phyloP scores from a whole-genome alignment of 2,888 invertebrate species.

The Lasioglossum pauxillum region DNA sequence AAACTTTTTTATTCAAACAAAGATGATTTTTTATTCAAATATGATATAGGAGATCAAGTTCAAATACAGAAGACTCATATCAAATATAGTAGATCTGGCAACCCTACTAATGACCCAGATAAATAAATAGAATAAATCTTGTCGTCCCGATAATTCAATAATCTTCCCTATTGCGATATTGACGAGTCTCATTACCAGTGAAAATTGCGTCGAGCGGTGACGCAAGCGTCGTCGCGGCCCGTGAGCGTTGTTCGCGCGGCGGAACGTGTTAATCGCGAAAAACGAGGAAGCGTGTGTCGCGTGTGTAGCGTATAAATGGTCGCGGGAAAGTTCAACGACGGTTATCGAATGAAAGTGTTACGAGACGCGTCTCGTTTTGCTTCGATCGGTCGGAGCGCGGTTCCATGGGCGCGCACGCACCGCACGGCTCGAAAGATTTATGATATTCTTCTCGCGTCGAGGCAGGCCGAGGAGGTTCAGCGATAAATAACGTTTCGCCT shows the following conservation, averaged over 20 bases:
- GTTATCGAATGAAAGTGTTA: slow-evolving; percentile 39
- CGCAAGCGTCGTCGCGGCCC: not conserved
- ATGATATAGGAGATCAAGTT: no score
- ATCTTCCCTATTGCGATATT: no score
- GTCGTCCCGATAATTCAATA: no score
- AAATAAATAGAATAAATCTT: no score
- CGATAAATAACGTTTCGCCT: slow-evolving; percentile 71
- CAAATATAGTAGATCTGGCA: no score
- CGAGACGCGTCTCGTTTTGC: slow-evolving; percentile 29
- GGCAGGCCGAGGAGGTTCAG: slow-evolving; percentile 53
- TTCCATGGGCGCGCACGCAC: slow-evolving; percentile 35
- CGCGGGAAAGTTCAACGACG: slow-evolving; percentile 19
- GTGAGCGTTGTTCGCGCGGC: not conserved
- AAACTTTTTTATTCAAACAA: no score
- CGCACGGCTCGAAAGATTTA: slow-evolving; percentile 61
- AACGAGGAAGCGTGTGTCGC: slow-evolving; percentile 1
- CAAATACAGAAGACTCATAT: no score
- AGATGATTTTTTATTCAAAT: no score
- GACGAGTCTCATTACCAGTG: no score
- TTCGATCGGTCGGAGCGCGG: slow-evolving; percentile 30
- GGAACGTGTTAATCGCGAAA: not conserved
- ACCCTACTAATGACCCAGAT: no score
- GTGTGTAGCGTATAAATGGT: not conserved
- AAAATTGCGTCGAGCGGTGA: not conserved
- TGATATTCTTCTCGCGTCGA: slow-evolving; percentile 66